Percentiles rank a stretch among this genome's conserved stretches.
Evolutionary conservation across 2,113 vertebrate species (phyloP).

Genomic region (Grammomys dolichurus): DNA sequence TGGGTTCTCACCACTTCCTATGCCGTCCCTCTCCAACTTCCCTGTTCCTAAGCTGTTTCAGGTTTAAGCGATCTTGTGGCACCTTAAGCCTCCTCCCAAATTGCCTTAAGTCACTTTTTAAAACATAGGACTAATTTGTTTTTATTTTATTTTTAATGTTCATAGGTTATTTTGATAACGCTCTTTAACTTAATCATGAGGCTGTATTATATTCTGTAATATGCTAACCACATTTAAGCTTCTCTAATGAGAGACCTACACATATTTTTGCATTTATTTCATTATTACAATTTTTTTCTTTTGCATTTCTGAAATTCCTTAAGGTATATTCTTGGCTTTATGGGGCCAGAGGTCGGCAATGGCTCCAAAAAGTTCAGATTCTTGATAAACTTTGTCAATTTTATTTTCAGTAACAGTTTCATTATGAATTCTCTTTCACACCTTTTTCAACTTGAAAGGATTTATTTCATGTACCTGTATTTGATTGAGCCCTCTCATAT

Average conservation of each 20-base stretch:
- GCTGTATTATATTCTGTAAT: neutral
- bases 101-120: neutral
- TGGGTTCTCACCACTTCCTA: neutral
- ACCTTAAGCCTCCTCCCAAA: neutral
- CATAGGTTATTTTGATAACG: slow-evolving; percentile 20
- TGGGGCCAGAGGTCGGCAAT: neutral
- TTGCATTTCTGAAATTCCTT: slow-evolving; percentile 15
- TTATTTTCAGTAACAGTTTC: slow-evolving; percentile 17
- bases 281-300: neutral
- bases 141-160: neutral
- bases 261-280: slow-evolving; percentile 28
- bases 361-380: slow-evolving; percentile 34
- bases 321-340: neutral
- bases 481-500: neutral
- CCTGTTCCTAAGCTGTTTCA: neutral
- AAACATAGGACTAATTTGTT: neutral
- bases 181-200: slow-evolving; percentile 5
- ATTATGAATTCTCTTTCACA: neutral
- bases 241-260: neutral
- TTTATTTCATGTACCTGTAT: slow-evolving; percentile 4
- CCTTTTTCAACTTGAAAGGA: neutral
- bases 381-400: neutral
- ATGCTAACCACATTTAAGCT: neutral
- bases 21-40: neutral
- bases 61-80: neutral